Percentiles rank a stretch among this genome's conserved stretches.
Evolutionary conservation across 2,113 vertebrate genomes (phyloP).

Genomic region (Gnathonemus echidnorhynchus): DNA sequence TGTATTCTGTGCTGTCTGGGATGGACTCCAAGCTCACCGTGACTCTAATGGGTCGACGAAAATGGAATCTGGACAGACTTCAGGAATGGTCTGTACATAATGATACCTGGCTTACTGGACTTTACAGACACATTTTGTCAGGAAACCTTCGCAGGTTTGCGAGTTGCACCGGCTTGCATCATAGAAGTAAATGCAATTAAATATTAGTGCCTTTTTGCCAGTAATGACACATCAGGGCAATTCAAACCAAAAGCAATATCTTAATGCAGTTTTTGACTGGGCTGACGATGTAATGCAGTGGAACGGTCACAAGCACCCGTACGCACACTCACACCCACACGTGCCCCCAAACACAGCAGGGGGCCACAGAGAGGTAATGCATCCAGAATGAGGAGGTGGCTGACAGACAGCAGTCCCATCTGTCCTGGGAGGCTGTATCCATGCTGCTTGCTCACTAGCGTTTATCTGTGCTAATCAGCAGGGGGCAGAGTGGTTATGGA

Average conservation of each 20-base stretch:
- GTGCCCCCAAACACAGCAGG: neutral
- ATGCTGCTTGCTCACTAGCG: neutral
- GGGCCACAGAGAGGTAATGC: neutral
- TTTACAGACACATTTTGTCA: neutral
- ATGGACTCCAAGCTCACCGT: neutral
- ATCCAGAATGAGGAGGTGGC: neutral
- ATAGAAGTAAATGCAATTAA: neutral
- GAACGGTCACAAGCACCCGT: neutral
- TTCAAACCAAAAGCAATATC: neutral
- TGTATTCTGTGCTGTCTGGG: neutral
- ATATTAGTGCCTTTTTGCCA: neutral
- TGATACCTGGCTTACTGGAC: neutral
- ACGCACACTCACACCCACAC: neutral
- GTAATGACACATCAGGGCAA: neutral
- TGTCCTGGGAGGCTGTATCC: neutral
- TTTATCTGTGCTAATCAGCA: neutral
- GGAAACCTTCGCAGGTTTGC: neutral
- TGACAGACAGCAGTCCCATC: neutral
- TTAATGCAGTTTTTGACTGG: neutral
- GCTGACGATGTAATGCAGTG: neutral
- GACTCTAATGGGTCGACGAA: neutral
- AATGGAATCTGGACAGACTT: neutral
- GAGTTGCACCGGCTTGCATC: neutral
- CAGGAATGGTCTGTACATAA: neutral
- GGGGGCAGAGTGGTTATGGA: neutral